A percentile compares a stretch with the other conserved stretches of the same genome.
Conservation (phyloP, 2,113 vertebrate species). For the Galeopterus variegatus region DNA sequence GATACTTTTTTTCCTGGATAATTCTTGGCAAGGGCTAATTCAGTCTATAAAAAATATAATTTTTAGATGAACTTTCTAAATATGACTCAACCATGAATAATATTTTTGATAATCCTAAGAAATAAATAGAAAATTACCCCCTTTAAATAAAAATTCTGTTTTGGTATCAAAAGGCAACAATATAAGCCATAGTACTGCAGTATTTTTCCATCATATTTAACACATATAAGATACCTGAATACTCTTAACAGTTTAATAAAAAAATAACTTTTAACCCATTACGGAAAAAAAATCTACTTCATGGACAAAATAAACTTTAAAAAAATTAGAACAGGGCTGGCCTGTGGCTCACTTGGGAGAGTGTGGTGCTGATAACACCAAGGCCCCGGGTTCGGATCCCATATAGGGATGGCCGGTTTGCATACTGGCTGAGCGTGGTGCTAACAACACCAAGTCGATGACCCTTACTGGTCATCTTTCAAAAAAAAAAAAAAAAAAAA, state of each 20-base stretch:
- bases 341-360: too few species aligned
- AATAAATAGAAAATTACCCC: conserved; percentile 36
- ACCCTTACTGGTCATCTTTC: too few species aligned
- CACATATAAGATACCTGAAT: conserved; percentile 55
- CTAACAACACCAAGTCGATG: too few species aligned
- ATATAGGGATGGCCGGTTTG: too few species aligned
- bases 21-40: conserved; percentile 90
- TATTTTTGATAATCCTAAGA: conserved; percentile 58
- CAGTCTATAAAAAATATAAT: conserved; percentile 89
- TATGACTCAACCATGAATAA: conserved; percentile 55
- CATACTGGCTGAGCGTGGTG: too few species aligned
- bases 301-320: conserved; percentile 58
- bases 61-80: conserved; percentile 74
- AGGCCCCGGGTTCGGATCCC: too few species aligned
- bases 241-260: conserved; percentile 39
- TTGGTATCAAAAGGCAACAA: conserved; percentile 67
- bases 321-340: neutral
- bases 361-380: too few species aligned
- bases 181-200: neutral
- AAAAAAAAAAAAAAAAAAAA: neutral
- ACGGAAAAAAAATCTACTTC: conserved; percentile 52
- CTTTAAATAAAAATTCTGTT: conserved; percentile 68
- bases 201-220: conserved; percentile 67
- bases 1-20: conserved; percentile 91
- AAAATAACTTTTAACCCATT: conserved; percentile 19